phyloP scores from a whole-genome alignment of 2,797 vertebrate species.

The Amphiprion clarkii region DNA sequence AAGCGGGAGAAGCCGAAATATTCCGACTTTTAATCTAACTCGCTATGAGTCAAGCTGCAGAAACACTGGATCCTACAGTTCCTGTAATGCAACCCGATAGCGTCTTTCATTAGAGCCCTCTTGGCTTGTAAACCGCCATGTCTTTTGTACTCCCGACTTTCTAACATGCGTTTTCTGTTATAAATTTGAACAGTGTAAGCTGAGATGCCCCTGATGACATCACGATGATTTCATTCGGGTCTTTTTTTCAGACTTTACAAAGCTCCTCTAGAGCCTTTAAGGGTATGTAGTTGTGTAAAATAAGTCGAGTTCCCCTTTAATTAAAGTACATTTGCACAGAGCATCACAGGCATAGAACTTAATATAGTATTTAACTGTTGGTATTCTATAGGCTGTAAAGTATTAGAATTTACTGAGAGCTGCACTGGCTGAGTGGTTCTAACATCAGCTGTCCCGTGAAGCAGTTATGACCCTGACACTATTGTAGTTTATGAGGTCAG shows the following conservation, averaged over 20 bases:
- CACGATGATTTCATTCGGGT: slow-evolving; percentile 20
- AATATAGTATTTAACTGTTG: slow-evolving; percentile 1
- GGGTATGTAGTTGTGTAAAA: slow-evolving; percentile 6
- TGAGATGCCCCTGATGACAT: slow-evolving; percentile 28
- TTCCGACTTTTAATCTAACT: slow-evolving; percentile 23
- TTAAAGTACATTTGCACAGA: slow-evolving; percentile 2
- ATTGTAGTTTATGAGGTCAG: slow-evolving; percentile 81
- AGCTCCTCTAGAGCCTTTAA: not conserved
- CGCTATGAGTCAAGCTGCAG: slow-evolving; percentile 28
- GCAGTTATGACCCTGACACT: slow-evolving; percentile 72
- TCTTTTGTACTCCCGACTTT: slow-evolving; percentile 8
- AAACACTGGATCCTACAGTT: slow-evolving; percentile 20
- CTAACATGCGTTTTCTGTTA: slow-evolving; percentile 28
- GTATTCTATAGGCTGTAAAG: slow-evolving; percentile 22
- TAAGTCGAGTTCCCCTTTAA: not conserved
- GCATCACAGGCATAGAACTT: not conserved
- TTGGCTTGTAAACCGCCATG: slow-evolving; percentile 24
- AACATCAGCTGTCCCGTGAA: slow-evolving; percentile 62
- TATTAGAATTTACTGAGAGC: slow-evolving; percentile 52
- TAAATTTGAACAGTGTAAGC: not conserved
- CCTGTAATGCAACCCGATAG: slow-evolving; percentile 37
- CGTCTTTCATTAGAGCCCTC: slow-evolving; percentile 34
- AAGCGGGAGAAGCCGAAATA: slow-evolving; percentile 3
- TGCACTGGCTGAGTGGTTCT: slow-evolving; percentile 53
- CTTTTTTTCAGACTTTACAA: slow-evolving; percentile 21